Evolutionary conservation across 2,888 invertebrate genomes (phyloP), one percentile per base, ranked within the genome.

Genomic region (Yponomeuta malinellus): DNA sequence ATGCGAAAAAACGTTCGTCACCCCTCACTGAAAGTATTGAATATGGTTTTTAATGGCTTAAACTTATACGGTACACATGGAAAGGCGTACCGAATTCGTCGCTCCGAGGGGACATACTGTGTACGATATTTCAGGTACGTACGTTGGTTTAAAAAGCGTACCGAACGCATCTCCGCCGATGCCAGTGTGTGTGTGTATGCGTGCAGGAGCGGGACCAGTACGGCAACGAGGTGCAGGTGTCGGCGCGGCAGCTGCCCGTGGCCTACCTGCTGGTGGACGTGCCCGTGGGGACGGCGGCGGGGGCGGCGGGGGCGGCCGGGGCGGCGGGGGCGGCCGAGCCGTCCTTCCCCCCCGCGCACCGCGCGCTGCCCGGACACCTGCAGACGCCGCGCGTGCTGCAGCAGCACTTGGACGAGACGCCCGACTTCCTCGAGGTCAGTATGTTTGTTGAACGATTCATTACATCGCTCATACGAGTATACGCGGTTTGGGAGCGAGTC

Each of bases 211-310:
- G 98, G 84, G 99, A 99, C 93, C 95, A 95, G 75, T 99, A 99
- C 90, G 98, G 98, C 71, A 99, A 99, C 91, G 98, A 99, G 93
- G 98, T 99, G 76, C 96, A 96, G 73, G 96, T 97, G 82, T 90
- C 98, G 80, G 99, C 97, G 48, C 95, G 98, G 82, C 99, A 99
- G 71, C 93, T 99, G 80, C 99, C 99, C 10, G 98, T 99, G 70
- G 99, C 99, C 84, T 99, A 99, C 93, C 94, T 99, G 81, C 93
- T 99, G 81, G 96, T 99, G 77, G 99, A 99, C 93, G 97, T 99
- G 81, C 98, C 99, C 76, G 98, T 98, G 71, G 97, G 98, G 73
- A 97, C 97, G 5, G 93, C 96, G 71, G 68, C 70, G 48, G 67
- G 68, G 63, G 70, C 43, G 10, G 37, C 59, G 70, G 68, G 70